Evolutionary conservation across 2,113 vertebrate genomes (phyloP), one percentile per base, ranked within the genome.

Genomic region (Hipposideros armiger): DNA sequence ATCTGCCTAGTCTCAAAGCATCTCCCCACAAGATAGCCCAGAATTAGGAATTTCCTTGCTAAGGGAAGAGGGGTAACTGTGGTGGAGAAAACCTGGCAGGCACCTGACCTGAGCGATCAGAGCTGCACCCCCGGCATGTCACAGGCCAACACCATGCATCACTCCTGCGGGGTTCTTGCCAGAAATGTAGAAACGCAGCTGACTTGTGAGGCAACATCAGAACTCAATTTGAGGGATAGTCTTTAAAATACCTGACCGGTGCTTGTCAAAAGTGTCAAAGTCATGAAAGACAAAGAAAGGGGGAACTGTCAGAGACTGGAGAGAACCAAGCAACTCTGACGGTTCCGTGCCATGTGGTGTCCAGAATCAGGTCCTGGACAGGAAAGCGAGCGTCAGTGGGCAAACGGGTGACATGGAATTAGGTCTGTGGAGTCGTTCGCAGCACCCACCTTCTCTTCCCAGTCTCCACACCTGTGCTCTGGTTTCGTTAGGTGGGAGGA

Each of bases 41-140:
- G 30, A 52, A 10, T 6, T 20, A 13, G n/a, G 32, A 3, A 24
- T 26, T 64, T 83, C 17, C 42, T 83, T 14, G 10, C 66, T 30
- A 32, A 32, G 5, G 26, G 13, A 19, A 24, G n/a, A 66, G 4
- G 58, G 13, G 28, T 16, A 6, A n/a, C 15, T 5, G 17, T 4
- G 0, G 11, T 6, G 58, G 30, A 56, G 60, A 45, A 19, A 24
- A 3, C 47, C 47, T 9, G 47, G 60, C 22, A 24, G 81, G 8
- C 7, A 0, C 3, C 50, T 5, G 11, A 22, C 58, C 3, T 4
- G 3, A 30, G 28, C 36, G 15, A 4, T 8, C 20, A 5, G 13
- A 30, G 56, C 0, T 13, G 40, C 67, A 4, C 36, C 16, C 3
- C 14, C 11, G 10, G 22, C 28, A 28, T 4, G 26, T 28, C 26